Percentiles rank a stretch among this genome's conserved stretches.
Conservation (phyloP, 37 sponge, comb jelly and placozoan genomes). For the Theonella swinhoei region DNA sequence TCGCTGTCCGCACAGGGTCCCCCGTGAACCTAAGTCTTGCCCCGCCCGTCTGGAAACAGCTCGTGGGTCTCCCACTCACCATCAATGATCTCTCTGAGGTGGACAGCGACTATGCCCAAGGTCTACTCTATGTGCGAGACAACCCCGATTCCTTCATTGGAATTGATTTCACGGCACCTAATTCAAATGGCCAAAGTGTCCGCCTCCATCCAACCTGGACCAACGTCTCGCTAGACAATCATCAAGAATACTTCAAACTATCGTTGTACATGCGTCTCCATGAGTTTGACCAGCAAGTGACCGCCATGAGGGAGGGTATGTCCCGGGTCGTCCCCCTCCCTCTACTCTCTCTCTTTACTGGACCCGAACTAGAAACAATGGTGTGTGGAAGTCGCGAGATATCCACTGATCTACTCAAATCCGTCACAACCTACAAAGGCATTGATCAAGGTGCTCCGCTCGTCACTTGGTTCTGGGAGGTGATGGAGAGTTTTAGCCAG, state of each 20-base stretch:
- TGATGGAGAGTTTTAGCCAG: constrained; percentile 82
- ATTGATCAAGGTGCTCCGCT: constrained; percentile 51
- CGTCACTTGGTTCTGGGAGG: constrained; percentile 92
- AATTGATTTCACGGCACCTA: constrained; percentile 87
- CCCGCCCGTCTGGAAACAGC: constrained; percentile 95
- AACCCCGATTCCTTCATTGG: constrained; percentile 86
- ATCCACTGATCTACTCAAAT: constrained; percentile 83
- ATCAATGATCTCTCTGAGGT: constrained; percentile 82
- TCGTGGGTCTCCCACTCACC: constrained; percentile 84
- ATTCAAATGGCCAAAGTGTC: constrained; percentile 82
- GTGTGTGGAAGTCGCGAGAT: constrained; percentile 93
- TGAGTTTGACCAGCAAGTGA: constrained; percentile 88
- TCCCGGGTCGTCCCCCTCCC: constrained; percentile 89
- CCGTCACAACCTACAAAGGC: constrained; percentile 92
- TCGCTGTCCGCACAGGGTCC: constrained; percentile 89
- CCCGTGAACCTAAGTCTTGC: constrained; percentile 87
- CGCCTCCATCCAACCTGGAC: constrained; percentile 72
- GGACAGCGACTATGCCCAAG: constrained; percentile 89
- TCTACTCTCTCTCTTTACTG: constrained; percentile 90
- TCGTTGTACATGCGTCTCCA: constrained; percentile 87
- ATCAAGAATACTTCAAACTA: constrained; percentile 79
- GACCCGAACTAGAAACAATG: constrained; percentile 88
- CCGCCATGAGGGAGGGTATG: constrained; percentile 84
- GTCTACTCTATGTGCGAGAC: constrained; percentile 77
- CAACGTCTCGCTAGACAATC: constrained; percentile 73